Evolutionary conservation across 1,140 invertebrate species (phyloP), one percentile per base, ranked within the genome.

Genomic region (Leptoteleia sp.): DNA sequence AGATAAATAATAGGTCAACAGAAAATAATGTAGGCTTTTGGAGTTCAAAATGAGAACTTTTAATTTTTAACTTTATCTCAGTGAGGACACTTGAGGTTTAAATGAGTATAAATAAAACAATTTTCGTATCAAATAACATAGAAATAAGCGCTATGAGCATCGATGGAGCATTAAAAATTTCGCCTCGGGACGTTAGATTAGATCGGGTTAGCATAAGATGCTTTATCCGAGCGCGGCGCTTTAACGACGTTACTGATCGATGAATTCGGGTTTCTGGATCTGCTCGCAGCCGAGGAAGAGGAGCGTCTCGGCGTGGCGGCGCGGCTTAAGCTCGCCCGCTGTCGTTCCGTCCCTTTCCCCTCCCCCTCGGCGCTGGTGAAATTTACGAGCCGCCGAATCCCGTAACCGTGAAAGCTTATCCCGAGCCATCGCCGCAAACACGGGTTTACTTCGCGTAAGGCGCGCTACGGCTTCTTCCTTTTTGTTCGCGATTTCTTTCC

Each of bases 341-440:
- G 31, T 29, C 50, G 6, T 31, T 15, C 38, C 5, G 0, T 52
- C 37, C 8, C 19, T 0, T 31, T 17, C 54, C 4, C 29, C 35
- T 13, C 16, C 1, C 35, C 27, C 17, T 54, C 79, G 71, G 72
- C 75, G 50, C 62, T 67, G 31, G 57, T 54, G 40, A 83, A 85
- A 85, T 85, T 85, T 85, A 85, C 82, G 83, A 85, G 70, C 75
- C 80, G 76, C 42, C 43, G 77, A 82, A 82, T 80, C 62, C 67
- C 50, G 68, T 75, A 75, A 71, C 73, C 76, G 65, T 76, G 73
- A 77, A 80, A 79, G 80, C 80, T 82, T 81, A 82, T 82, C 80
- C n/a, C 73, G 54, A 67, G 43, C 61, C 62, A 79, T 76, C 76
- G 57, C 55, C 55, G 40, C 68, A 73, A 73, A 64, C 62, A 68